phyloP scores from a whole-genome alignment of 2,888 invertebrate genomes.

The Dynastes grantii region DNA sequence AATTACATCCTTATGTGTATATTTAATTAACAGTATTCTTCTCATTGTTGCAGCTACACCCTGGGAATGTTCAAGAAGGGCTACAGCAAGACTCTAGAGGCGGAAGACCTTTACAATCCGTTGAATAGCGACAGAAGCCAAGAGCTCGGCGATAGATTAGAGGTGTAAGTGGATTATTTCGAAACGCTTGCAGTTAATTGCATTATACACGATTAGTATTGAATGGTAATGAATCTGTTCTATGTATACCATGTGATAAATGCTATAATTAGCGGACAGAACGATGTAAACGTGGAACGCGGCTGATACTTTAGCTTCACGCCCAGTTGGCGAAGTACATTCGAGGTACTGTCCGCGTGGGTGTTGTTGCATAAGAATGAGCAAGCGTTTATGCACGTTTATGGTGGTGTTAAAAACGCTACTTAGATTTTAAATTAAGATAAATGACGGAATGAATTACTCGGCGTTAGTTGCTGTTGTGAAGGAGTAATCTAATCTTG shows the following conservation, averaged over 20 bases:
- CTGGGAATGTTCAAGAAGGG: constrained; percentile 85
- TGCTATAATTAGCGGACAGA: constrained; percentile 8
- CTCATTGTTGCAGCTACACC: constrained; percentile 78
- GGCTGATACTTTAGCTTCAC: background rate
- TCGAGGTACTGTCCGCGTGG: background rate
- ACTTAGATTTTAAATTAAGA: constrained; percentile 14
- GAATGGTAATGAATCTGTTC: constrained; percentile 1
- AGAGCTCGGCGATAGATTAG: constrained; percentile 78
- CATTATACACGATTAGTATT: constrained; percentile 5
- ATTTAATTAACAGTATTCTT: background rate
- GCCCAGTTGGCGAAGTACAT: background rate
- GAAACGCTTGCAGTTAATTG: constrained; percentile 18
- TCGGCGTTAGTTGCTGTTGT: background rate
- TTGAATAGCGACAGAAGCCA: constrained; percentile 80
- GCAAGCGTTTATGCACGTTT: background rate
- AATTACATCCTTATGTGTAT: background rate
- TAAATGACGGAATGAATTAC: background rate
- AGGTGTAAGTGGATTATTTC: constrained; percentile 71
- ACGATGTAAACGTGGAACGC: constrained; percentile 10
- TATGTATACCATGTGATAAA: constrained; percentile 27
- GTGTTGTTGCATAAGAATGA: constrained; percentile 18
- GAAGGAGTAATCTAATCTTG: background rate
- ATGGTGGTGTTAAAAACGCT: constrained; percentile 4
- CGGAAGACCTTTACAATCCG: constrained; percentile 83
- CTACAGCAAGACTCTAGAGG: constrained; percentile 80